Percentiles rank a stretch among this genome's conserved stretches.
phyloP scores from a whole-genome alignment of 2,797 vertebrate genomes.

The Oreortyx pictus region DNA sequence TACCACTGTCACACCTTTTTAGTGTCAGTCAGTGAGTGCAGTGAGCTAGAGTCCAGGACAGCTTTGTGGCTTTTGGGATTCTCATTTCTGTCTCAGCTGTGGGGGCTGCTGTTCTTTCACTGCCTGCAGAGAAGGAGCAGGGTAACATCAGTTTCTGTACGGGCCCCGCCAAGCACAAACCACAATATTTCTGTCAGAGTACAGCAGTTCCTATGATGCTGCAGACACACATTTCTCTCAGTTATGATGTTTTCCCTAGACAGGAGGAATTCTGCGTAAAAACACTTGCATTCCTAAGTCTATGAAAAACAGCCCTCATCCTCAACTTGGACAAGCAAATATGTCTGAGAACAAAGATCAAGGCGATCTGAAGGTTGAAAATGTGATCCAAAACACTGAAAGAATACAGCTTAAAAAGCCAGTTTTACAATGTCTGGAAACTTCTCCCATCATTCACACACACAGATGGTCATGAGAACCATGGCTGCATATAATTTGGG shows the following conservation, averaged over 20 bases:
- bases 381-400: constrained; percentile 16
- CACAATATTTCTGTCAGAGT: background rate
- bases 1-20: background rate
- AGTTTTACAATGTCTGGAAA: constrained; percentile 21
- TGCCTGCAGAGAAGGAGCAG: background rate
- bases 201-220: background rate
- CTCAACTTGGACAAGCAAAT: background rate
- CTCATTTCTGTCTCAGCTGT: background rate
- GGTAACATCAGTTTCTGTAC: background rate
- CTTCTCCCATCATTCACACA: background rate
- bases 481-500: background rate
- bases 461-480: background rate
- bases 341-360: constrained; percentile 22
- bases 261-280: constrained; percentile 26
- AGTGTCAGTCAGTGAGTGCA: background rate
- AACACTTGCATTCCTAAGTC: background rate
- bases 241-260: background rate
- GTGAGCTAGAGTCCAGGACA: background rate
- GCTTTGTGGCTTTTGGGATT: background rate
- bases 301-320: constrained; percentile 14
- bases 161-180: background rate
- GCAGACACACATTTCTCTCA: background rate
- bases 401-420: constrained; percentile 22
- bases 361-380: constrained; percentile 28
- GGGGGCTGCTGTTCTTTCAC: background rate